Conservation (phyloP, 2,113 vertebrate genomes). For the Lontra canadensis region DNA sequence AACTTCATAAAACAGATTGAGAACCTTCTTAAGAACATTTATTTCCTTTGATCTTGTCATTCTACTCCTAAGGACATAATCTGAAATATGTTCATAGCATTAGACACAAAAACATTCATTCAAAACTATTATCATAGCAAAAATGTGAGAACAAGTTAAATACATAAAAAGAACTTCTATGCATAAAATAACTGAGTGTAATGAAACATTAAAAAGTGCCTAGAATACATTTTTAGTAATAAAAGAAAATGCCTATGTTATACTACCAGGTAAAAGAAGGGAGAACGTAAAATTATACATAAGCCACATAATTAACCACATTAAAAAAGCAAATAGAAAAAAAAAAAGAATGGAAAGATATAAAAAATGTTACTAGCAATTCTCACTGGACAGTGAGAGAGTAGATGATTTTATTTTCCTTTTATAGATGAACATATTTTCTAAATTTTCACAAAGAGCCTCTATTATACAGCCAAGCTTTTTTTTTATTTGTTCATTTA, state of each 20-base stretch:
- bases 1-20: not conserved
- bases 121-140: slow-evolving; percentile 27
- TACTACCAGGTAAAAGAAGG: not conserved
- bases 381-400: not conserved
- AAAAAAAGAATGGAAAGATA: slow-evolving; percentile 32
- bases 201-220: not conserved
- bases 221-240: slow-evolving; percentile 15
- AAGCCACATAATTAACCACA: not conserved
- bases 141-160: slow-evolving; percentile 32
- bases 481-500: not conserved
- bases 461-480: not conserved
- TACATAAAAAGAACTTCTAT: not conserved
- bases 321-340: slow-evolving; percentile 4
- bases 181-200: slow-evolving; percentile 20
- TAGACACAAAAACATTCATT: not conserved
- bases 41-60: not conserved
- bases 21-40: not conserved
- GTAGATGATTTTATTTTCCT: slow-evolving; percentile 30
- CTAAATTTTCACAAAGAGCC: not conserved
- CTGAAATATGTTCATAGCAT: not conserved
- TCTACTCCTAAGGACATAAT: not conserved
- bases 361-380: slow-evolving; percentile 32
- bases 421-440: not conserved
- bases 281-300: slow-evolving; percentile 11
- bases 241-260: slow-evolving; percentile 23